Percentiles rank a stretch among this genome's conserved stretches.
Evolutionary conservation across 30 jellyfish, hydroid and myxozoan species (phyloP).

Genomic region (Aurelia sp.): DNA sequence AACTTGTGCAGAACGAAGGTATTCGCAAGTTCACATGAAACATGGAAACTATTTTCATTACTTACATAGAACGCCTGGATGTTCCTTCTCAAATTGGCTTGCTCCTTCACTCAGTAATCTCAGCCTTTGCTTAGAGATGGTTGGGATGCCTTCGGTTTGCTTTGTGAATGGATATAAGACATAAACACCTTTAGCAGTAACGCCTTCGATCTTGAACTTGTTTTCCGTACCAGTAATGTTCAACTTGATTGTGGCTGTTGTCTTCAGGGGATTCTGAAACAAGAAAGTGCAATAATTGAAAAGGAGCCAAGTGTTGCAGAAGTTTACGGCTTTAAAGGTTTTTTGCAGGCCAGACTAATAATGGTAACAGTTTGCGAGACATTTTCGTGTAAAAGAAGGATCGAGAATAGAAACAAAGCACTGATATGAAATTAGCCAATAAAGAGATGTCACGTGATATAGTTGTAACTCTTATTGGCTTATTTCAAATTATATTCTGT

Average conservation of each 20-base stretch:
- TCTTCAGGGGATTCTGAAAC: conserved; percentile 66
- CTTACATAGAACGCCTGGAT: conserved; percentile 35
- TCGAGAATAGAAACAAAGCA: no score
- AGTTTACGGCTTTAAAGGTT: no score
- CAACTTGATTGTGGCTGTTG: conserved; percentile 64
- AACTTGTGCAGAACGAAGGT: no score
- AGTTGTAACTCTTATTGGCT: no score
- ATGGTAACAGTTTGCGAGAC: no score
- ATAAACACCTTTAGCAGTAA: conserved; percentile 65
- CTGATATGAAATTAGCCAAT: no score
- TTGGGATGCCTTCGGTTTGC: conserved; percentile 60
- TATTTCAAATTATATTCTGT: no score
- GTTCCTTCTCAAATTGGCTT: conserved; percentile 36
- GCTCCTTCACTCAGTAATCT: conserved; percentile 57
- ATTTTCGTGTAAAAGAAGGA: no score
- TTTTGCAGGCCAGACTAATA: no score
- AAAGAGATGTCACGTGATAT: no score
- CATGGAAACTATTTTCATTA: neutral
- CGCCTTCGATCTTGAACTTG: conserved; percentile 65
- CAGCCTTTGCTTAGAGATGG: conserved; percentile 57
- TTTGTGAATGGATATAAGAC: conserved; percentile 62
- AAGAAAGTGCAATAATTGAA: neutral
- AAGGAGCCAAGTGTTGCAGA: neutral
- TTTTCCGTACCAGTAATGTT: conserved; percentile 66
- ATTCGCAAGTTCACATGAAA: no score